A percentile compares a stretch with the other conserved stretches of the same genome.
Evolutionary conservation across 2,888 invertebrate species (phyloP).

Genomic region (Conchocele bisecta): DNA sequence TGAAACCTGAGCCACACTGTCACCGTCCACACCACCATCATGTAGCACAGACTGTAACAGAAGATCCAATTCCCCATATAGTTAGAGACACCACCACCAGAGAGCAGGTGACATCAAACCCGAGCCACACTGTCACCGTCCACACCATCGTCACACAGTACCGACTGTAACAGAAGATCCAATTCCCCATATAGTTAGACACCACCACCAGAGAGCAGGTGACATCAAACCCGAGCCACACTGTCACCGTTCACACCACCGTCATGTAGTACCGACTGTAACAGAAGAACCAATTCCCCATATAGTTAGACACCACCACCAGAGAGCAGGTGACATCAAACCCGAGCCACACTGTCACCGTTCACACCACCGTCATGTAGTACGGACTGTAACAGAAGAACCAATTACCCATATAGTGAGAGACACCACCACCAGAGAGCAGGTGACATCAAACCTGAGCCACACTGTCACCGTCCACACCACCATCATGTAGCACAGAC

Average conservation of each 20-base stretch:
- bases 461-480: no score
- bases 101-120: conserved; percentile 98
- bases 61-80: no score
- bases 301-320: conserved; percentile 91
- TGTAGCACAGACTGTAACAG: conserved; percentile 59
- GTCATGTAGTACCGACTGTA: conserved; percentile 59
- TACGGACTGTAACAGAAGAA: conserved; percentile 56
- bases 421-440: no score
- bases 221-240: conserved; percentile 94
- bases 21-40: conserved; percentile 55
- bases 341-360: conserved; percentile 86
- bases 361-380: conserved; percentile 56
- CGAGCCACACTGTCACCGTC: conserved; percentile 84
- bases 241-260: conserved; percentile 58
- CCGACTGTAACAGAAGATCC: conserved; percentile 55
- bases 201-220: conserved; percentile 95
- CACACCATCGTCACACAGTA: conserved; percentile 57
- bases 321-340: conserved; percentile 98
- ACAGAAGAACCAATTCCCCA: no score
- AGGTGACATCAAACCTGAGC: no score
- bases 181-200: no score
- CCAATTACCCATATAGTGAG: no score
- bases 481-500: no score
- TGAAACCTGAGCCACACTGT: conserved; percentile 90
- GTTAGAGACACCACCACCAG: conserved; percentile 91